Evolutionary conservation across 1,140 invertebrate species (phyloP), one percentile per base, ranked within the genome.

Genomic region (Trichoplusia ni): DNA sequence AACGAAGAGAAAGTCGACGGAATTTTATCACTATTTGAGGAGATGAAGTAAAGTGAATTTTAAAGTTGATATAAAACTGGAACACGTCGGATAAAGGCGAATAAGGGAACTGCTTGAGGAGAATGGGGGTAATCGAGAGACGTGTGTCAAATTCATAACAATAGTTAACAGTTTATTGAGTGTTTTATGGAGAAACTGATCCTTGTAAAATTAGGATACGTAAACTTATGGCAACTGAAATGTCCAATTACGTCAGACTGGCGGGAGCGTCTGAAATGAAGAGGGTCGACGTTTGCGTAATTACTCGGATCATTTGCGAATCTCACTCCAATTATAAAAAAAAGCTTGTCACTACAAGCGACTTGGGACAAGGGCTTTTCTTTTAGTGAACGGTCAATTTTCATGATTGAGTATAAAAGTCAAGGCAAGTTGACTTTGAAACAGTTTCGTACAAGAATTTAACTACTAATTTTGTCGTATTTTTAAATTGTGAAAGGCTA

Each of bases 221-320:
- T 71, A 70, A 71, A 61, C 58, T 61, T 56, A 71, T 73, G 59
- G 61, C 49, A 71, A 59, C 46, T 42, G 66, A 64, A 71, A 69
- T 75, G 53, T 73, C 75, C 77, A 78, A 81, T 81, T 79, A 81
- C 49, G 68, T 69, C 56, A 68, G 70, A 59, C 67, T 70, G 59
- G 64, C 56, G 44, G 62, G 67, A 77, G 66, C 70, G 65, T 44
- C 71, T 76, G 69, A 84, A 79, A 87, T 87, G 86, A 89, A 82
- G 81, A 87, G 86, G 86, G 84, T 89, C 80, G 86, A 87, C 86
- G 77, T 86, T 81, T 82, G 80, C 75, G 82, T 89, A 88, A 89
- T 88, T 88, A 88, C 74, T 79, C 74, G 84, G 84, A 89, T 89
- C 84, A 86, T 89, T 89, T 85, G 78, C 75, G 77, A 87, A 83